Percentiles rank a stretch among this genome's conserved stretches.
Evolutionary conservation across 1,140 invertebrate species (phyloP).

Genomic region (Ceratina japonica): DNA sequence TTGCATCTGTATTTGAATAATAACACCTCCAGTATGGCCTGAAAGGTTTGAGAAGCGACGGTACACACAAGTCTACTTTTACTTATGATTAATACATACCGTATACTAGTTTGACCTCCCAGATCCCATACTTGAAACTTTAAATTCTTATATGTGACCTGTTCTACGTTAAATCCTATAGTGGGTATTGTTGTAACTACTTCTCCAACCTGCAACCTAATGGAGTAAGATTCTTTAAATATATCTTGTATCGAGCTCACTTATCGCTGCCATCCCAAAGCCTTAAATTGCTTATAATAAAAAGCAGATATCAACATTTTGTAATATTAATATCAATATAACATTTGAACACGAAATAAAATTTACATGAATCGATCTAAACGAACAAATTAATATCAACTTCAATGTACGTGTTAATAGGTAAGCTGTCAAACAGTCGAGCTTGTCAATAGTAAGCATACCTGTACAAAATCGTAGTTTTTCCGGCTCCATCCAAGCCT

Average conservation of each 20-base stretch:
- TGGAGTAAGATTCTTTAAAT: slow-evolving; percentile 11
- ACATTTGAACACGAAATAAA: background rate
- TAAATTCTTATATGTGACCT: slow-evolving; percentile 97
- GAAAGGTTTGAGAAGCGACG: slow-evolving; percentile 76
- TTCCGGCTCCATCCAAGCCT: slow-evolving; percentile 98
- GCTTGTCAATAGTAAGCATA: slow-evolving; percentile 54
- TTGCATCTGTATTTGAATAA: slow-evolving; percentile 99
- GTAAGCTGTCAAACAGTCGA: slow-evolving; percentile 40
- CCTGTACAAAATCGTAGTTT: slow-evolving; percentile 99
- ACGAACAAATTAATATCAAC: background rate
- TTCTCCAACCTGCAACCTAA: slow-evolving; percentile 96
- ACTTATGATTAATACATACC: slow-evolving; percentile 75
- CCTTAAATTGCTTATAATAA: background rate
- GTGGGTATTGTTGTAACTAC: slow-evolving; percentile 99
- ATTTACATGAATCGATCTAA: background rate
- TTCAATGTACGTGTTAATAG: background rate
- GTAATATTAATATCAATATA: background rate
- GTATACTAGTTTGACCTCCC: slow-evolving; percentile 97
- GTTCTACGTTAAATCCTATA: slow-evolving; percentile 98
- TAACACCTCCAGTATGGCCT: slow-evolving; percentile 99
- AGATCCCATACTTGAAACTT: slow-evolving; percentile 99
- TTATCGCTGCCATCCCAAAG: too few species aligned
- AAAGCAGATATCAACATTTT: background rate
- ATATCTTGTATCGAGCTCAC: background rate
- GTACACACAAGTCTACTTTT: background rate